Base-by-base conservation (phyloP, 2,888 invertebrate species). In the Xylocampa areola region DNA sequence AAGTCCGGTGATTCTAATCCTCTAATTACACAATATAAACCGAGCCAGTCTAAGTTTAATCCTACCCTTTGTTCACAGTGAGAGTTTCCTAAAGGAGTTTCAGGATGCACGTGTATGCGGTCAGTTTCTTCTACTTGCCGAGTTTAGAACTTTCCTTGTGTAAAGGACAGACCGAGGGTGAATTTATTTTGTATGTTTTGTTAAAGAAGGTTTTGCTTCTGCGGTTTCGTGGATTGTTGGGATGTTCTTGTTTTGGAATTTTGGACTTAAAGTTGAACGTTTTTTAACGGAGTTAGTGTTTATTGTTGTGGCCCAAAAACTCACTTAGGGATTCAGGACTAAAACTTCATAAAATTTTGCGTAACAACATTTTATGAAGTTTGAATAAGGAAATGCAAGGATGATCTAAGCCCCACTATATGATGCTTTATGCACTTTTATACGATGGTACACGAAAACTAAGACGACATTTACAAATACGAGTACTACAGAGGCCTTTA, bases 11-110 rank as follows among this genome's bases (percentile, higher is more conserved):
- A 65, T 69, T 63, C 60, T 68, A 61, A 76, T 69, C 70, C 64
- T 55, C 74, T 79, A 79, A 80, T 80, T 80, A 80, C 81, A 79
- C 71, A 74, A 73, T 72, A 71, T 70, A 75, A 68, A 68, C 70
- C 68, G 50, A 57, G 63, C 55, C 41, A 36, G 60, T 33, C 68
- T 37, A 75, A 80, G 66, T 77, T 78, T 68, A 76, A 74, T 63
- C 68, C 68, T 25, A 44, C 63, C 61, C 72, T 77, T 80, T 78
- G 79, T 79, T 73, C 68, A 33, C 73, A 71, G 69, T 47, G 53
- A 49, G 65, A 72, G 69, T 73, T 73, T 73, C 73, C 50, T 66
- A 19, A 33, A 67, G 73, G 73, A 80, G 71, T 76, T 76, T 39
- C 65, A 40, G 48, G 43, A 70, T 68, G 76, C 68, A 78, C 70